Conservation (phyloP, 1,140 invertebrate genomes). For the Temnothorax curvispinosus region DNA sequence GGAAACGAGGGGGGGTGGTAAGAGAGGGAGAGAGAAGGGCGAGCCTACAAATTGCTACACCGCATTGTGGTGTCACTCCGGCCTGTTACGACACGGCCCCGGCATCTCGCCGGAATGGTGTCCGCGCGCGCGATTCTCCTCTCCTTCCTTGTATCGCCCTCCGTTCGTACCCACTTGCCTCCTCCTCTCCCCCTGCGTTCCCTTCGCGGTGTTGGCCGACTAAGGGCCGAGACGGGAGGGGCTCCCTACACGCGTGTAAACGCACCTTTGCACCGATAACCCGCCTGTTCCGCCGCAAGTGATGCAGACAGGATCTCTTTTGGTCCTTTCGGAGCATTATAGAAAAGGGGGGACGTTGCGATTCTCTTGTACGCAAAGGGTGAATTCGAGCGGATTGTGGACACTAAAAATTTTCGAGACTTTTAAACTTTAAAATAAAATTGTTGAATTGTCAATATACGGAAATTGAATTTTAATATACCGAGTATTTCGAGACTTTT, state of each 20-base stretch:
- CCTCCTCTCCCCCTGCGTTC: not conserved
- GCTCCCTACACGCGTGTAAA: slow-evolving; percentile 77
- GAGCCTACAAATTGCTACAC: slow-evolving; percentile 86
- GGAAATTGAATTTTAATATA: not conserved
- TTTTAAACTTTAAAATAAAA: not conserved
- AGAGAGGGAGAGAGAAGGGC: slow-evolving; percentile 48
- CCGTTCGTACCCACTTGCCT: not conserved
- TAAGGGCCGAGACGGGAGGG: slow-evolving; percentile 71
- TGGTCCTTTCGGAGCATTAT: not conserved
- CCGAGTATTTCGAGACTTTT: not conserved
- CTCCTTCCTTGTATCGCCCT: slow-evolving; percentile 69
- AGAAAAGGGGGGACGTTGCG: too few species aligned
- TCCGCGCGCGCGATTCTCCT: slow-evolving; percentile 78
- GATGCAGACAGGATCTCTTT: slow-evolving; percentile 12
- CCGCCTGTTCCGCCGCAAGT: slow-evolving; percentile 59
- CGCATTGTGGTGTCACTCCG: slow-evolving; percentile 86
- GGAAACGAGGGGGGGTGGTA: slow-evolving; percentile 9
- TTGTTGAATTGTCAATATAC: not conserved
- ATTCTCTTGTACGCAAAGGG: not conserved
- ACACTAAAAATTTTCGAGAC: not conserved
- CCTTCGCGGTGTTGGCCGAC: slow-evolving; percentile 63
- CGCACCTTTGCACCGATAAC: slow-evolving; percentile 77
- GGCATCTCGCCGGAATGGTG: slow-evolving; percentile 85
- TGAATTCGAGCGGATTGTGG: not conserved
- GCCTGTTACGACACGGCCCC: slow-evolving; percentile 83